These are phyloP conservation scores for Eretmochelys imbricata DNA, from an alignment of 2,113 vertebrate species.

Conservation along the genomic window DNA sequence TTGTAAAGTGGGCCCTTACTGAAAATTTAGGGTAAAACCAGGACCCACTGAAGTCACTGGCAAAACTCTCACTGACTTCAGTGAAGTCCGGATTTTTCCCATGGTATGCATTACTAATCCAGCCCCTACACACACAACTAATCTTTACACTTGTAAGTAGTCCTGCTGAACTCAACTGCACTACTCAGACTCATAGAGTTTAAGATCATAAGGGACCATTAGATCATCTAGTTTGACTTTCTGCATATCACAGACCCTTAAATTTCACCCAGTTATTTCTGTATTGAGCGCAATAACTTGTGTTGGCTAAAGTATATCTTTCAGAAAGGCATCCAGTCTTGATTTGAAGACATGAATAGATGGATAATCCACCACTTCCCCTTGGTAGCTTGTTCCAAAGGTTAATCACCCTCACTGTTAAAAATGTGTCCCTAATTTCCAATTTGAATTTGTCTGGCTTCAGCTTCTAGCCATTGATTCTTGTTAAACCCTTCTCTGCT, in stretches of 20 bases:
- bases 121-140: neutral
- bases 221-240: neutral
- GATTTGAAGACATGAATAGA: neutral
- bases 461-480: neutral
- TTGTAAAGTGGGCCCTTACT: neutral
- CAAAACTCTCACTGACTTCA: neutral
- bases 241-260: neutral
- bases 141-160: neutral
- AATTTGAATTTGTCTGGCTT: neutral
- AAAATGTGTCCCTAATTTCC: neutral
- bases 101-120: neutral
- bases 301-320: neutral
- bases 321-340: neutral
- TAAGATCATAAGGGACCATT: neutral
- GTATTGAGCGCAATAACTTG: neutral
- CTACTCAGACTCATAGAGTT: neutral
- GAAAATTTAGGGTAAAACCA: neutral
- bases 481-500: neutral
- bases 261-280: neutral
- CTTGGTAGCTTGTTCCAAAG: neutral
- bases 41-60: neutral
- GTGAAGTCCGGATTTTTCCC: neutral
- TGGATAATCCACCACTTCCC: neutral
- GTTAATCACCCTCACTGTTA: neutral
- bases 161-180: neutral